Percentiles rank a stretch among this genome's conserved stretches.
Evolutionary conservation across 2,113 vertebrate species (phyloP).

Genomic region (Petroica traversi): DNA sequence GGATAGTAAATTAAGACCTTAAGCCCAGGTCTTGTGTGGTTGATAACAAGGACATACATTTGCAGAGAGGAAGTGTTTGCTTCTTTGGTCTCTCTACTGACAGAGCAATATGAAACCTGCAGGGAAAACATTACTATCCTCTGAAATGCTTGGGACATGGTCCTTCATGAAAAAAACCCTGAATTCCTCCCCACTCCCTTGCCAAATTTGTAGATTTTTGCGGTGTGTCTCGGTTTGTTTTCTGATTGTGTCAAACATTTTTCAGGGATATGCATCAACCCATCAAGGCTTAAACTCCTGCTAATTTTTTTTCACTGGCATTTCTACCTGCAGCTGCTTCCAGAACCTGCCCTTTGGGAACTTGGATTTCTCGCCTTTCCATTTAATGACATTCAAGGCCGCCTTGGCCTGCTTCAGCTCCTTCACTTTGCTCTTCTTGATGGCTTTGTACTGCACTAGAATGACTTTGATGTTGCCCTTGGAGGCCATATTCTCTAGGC

Average conservation of each 20-base stretch:
- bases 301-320: slow-evolving; percentile 80
- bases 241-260: slow-evolving; percentile 37
- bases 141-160: neutral
- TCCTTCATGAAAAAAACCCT: neutral
- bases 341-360: slow-evolving; percentile 89
- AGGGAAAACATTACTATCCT: neutral
- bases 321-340: slow-evolving; percentile 89
- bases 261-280: slow-evolving; percentile 42
- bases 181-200: neutral
- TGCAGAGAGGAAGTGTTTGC: neutral
- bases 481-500: slow-evolving; percentile 88
- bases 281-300: slow-evolving; percentile 30
- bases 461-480: slow-evolving; percentile 88
- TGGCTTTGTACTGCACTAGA: slow-evolving; percentile 89
- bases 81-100: neutral
- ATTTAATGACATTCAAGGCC: slow-evolving; percentile 87
- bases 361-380: slow-evolving; percentile 90
- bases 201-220: neutral
- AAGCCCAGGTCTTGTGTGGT: neutral
- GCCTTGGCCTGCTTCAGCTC: slow-evolving; percentile 86
- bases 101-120: neutral
- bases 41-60: neutral
- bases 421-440: slow-evolving; percentile 83
- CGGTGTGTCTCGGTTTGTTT: neutral
- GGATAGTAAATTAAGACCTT: neutral